Conservation (phyloP, 2,113 vertebrate species). For the Hepsetus odoe region DNA sequence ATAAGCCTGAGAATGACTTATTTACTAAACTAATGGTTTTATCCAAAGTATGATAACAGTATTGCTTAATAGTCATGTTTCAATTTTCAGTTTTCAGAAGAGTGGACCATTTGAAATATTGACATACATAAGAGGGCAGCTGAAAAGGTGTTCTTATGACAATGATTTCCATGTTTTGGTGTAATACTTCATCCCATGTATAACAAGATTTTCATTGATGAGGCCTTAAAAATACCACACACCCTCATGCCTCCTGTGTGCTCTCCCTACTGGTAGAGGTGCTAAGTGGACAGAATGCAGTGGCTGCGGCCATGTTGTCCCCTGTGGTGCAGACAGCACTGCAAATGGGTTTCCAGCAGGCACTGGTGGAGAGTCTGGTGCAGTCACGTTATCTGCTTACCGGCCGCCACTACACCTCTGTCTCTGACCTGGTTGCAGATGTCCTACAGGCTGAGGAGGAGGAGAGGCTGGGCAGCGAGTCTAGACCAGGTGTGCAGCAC, state of each 20-base stretch:
- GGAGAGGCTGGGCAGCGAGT: constrained; percentile 59
- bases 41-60: too few species aligned
- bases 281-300: constrained; percentile 58
- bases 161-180: too few species aligned
- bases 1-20: too few species aligned
- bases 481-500: constrained; percentile 65
- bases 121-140: too few species aligned
- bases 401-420: constrained; percentile 70
- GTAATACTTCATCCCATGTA: too few species aligned
- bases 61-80: too few species aligned
- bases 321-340: constrained; percentile 72
- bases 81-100: too few species aligned
- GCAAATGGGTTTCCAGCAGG: constrained; percentile 79
- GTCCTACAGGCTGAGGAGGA: constrained; percentile 76
- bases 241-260: constrained; percentile 32
- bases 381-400: constrained; percentile 72
- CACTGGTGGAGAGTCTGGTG: constrained; percentile 71
- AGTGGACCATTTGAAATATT: too few species aligned
- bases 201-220: too few species aligned
- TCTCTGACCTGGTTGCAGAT: constrained; percentile 76
- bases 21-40: too few species aligned
- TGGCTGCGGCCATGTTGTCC: constrained; percentile 63
- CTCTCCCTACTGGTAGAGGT: constrained; percentile 65
- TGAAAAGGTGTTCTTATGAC: too few species aligned
- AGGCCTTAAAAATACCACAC: too few species aligned